These are phyloP conservation scores for Hippopotamyrus pictus DNA, from an alignment of 2,797 vertebrate species.

Conservation along the genomic window DNA sequence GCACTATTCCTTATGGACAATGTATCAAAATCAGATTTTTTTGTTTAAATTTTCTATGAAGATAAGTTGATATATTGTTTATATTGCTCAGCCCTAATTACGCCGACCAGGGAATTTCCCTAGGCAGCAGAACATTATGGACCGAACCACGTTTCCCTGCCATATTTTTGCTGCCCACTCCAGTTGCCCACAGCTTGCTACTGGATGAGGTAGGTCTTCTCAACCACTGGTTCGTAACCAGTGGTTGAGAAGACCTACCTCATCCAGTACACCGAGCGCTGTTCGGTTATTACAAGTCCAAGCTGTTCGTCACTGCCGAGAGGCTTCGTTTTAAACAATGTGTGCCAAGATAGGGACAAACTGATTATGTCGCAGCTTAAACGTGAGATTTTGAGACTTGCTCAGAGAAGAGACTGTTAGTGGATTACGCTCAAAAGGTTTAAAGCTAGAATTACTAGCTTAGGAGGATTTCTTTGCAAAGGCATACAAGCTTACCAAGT, in stretches of 20 bases:
- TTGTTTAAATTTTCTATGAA: neutral
- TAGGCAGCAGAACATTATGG: neutral
- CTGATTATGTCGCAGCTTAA: neutral
- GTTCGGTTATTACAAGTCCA: neutral
- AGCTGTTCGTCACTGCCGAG: neutral
- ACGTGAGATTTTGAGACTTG: neutral
- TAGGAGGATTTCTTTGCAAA: neutral
- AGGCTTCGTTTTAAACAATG: neutral
- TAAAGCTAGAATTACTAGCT: neutral
- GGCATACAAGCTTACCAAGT: neutral
- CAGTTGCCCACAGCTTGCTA: neutral
- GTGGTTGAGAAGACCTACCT: neutral
- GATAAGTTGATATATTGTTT: neutral
- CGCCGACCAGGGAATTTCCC: neutral
- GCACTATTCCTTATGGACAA: neutral
- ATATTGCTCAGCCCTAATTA: neutral
- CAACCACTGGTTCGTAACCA: no score
- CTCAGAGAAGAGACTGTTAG: neutral
- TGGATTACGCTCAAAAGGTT: neutral
- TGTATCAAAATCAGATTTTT: neutral
- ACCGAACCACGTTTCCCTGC: neutral
- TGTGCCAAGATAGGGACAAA: neutral
- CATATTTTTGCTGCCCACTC: neutral
- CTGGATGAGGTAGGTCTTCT: no score
- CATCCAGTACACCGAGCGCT: neutral